Base-by-base conservation (phyloP, 2,113 vertebrate species). In the Phocoena phocoena region DNA sequence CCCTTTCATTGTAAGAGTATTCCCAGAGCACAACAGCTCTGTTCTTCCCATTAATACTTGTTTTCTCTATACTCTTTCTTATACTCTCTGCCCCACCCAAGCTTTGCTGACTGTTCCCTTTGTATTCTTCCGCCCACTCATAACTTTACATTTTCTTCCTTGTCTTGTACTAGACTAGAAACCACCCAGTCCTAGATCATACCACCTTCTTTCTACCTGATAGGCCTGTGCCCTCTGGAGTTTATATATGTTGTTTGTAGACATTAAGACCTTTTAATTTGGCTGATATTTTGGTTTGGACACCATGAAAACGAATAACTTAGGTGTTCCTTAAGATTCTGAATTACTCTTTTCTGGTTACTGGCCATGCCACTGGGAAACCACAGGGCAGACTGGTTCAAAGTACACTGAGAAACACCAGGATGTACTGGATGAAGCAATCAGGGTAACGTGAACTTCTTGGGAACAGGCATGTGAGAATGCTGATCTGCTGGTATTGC, bases 61-160 rank as follows among this genome's bases (percentile, higher is more conserved):
- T 87, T 91, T 92, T 76, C 28, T 31, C n/a, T 80, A n/a, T 92
- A 50, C 14, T 25, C 60, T 87, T 95, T 87, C 79, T 94, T 62
- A 55, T 20, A 92, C 89, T 88, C 81, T 90, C 68, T 70, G 97
- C 90, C 87, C 95, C 96, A 97, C 93, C 93, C 96, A 95, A 83
- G 65, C 88, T 95, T 63, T 88, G 82, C 82, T 97, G 96, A 83
- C 95, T 95, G 1, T 87, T 97, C 87, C 74, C 87, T 97, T 97
- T 97, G 85, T 95, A 68, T 50, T 85, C 76, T 90, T 80, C 63
- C 53, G 63, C 92, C 79, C 5, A 55, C 90, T 62, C 76, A 28
- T 65, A 91, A 90, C 73, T 95, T 94, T 41, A 71, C 12, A 13
- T 80, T 96, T 86, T 92, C 77, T 88, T 90, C 86, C 92, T 92